Evolutionary conservation across 2,113 vertebrate genomes (phyloP).

Genomic region (Gnathonemus echidnorhynchus): DNA sequence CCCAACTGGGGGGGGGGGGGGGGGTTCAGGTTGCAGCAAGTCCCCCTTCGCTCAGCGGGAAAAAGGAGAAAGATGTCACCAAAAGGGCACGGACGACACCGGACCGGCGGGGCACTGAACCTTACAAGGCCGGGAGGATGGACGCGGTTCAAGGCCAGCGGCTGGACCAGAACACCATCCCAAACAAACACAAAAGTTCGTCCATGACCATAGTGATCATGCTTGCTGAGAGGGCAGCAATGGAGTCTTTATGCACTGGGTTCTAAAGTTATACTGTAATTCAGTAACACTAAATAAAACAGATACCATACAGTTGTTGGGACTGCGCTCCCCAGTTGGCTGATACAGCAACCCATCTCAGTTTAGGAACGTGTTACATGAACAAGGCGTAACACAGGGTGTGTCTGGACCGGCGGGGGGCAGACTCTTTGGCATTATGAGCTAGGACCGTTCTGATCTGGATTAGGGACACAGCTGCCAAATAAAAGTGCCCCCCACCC

Average conservation of each 20-base stretch:
- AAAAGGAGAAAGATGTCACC: background rate
- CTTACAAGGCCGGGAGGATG: background rate
- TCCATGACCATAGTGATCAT: background rate
- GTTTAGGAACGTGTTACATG: background rate
- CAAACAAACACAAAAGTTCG: background rate
- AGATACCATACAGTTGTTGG: background rate
- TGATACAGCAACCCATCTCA: background rate
- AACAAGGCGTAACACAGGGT: background rate
- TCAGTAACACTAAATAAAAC: background rate
- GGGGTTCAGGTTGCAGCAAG: background rate
- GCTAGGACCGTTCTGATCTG: background rate
- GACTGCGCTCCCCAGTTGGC: background rate
- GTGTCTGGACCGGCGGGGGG: background rate
- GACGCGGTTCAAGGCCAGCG: background rate
- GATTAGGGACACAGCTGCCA: background rate
- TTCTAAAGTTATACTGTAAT: background rate
- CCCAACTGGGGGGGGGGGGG: conserved; percentile 25
- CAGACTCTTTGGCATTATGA: background rate
- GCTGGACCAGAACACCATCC: background rate
- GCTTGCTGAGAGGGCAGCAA: background rate
- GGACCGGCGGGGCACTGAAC: background rate
- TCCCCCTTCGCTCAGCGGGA: background rate
- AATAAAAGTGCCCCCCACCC: background rate
- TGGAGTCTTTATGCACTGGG: background rate
- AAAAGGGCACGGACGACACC: background rate